A percentile compares a stretch with the other conserved stretches of the same genome.
These are phyloP conservation scores for Laticauda laticaudata DNA, from an alignment of 2,113 vertebrate genomes.

Conservation along the genomic window DNA sequence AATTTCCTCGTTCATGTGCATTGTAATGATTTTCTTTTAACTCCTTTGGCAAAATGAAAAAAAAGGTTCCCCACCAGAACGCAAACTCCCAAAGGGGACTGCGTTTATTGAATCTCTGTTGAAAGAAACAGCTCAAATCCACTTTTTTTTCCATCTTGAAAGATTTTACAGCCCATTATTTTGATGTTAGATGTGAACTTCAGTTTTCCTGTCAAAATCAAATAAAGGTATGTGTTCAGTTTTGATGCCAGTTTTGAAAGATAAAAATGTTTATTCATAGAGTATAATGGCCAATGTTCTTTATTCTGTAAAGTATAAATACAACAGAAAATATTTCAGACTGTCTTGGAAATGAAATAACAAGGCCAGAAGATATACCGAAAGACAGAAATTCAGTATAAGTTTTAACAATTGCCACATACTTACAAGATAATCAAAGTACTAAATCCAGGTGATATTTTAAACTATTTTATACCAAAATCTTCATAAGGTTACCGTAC, in stretches of 20 bases:
- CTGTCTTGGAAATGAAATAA: neutral
- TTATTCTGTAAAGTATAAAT: neutral
- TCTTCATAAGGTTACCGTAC: neutral
- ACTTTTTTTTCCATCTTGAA: neutral
- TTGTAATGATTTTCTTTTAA: neutral
- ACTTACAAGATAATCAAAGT: neutral
- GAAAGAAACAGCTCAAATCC: neutral
- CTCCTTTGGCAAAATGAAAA: slow-evolving; percentile 4
- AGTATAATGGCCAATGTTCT: neutral
- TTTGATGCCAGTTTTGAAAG: neutral
- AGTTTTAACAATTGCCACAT: neutral
- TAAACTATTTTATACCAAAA: neutral
- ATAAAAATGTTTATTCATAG: neutral
- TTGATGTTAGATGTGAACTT: neutral
- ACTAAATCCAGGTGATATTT: neutral
- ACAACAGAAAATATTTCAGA: neutral
- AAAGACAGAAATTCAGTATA: neutral
- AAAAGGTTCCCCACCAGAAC: neutral
- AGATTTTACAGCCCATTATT: neutral
- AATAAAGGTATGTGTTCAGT: neutral
- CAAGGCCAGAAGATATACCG: neutral
- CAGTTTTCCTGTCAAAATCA: neutral
- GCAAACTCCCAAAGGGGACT: neutral
- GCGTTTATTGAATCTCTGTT: neutral
- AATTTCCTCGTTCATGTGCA: neutral